phyloP scores from a whole-genome alignment of 2,888 invertebrate species.

The Julus scandinavius region DNA sequence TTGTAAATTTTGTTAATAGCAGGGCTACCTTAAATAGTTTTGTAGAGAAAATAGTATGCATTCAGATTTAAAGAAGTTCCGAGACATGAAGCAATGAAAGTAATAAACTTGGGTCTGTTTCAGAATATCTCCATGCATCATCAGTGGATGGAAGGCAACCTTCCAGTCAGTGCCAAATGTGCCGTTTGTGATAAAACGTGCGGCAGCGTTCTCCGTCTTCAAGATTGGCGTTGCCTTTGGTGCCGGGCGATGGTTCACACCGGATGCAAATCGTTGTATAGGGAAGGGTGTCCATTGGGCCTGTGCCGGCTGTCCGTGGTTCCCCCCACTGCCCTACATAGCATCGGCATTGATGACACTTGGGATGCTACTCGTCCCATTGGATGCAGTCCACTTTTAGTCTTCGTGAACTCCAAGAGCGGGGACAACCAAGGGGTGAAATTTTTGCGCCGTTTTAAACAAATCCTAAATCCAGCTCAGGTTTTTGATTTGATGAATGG shows the following conservation, averaged over 20 bases:
- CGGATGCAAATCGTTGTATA: conserved; percentile 84
- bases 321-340: conserved; percentile 92
- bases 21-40: too few species aligned
- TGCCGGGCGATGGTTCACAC: conserved; percentile 90
- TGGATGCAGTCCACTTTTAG: conserved; percentile 83
- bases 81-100: neutral
- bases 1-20: too few species aligned
- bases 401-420: conserved; percentile 97
- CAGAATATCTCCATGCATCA: conserved; percentile 93
- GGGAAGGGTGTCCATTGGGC: conserved; percentile 85
- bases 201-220: conserved; percentile 92
- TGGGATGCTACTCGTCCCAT: conserved; percentile 84
- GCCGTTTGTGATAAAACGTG: conserved; percentile 94
- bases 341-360: conserved; percentile 85
- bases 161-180: conserved; percentile 94
- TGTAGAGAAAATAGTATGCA: too few species aligned
- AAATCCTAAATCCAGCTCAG: conserved; percentile 95
- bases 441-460: conserved; percentile 93
- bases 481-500: conserved; percentile 95
- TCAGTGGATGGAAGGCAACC: conserved; percentile 98
- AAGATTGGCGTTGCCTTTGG: conserved; percentile 98
- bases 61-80: too few species aligned
- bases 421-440: conserved; percentile 98
- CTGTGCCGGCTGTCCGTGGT: conserved; percentile 91
- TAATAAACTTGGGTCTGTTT: conserved; percentile 37